Evolutionary conservation across 2,888 invertebrate species (phyloP), one percentile per base, ranked within the genome.

Genomic region (Endomychus coccineus): DNA sequence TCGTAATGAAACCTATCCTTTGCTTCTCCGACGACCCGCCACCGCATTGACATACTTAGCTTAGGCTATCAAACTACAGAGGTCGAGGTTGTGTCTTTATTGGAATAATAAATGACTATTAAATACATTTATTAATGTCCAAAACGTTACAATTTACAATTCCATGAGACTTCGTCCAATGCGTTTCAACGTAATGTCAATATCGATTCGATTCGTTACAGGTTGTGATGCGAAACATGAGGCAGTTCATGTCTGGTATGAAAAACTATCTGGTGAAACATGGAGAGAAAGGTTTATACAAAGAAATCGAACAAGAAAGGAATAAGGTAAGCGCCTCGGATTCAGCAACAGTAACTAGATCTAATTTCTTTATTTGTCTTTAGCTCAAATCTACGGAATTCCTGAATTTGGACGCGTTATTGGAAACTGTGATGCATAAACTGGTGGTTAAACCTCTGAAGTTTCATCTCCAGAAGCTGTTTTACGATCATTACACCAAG

Each of bases 241-340:
- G 95, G 1, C 94, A 95, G 64, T 97, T 96, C 62, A 94, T 96
- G 89, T 94, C 89, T 10, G 96, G 95, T 36, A 95, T 97, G 83
- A 96, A 96, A 66, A 97, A 97, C 66, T 97, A 95, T 66, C 72
- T 96, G 41, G 88, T 95, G 17, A 94, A 94, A 57, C 91, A 94
- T 55, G 95, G 95, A 11, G 95, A 96, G 61, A 81, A 86, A 43
- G 88, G 88, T 51, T 87, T 96, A 60, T 89, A 90, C 59, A 83
- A 82, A 51, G 83, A 94, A 61, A 89, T 96, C 27, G 89, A 92
- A 63, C 77, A 80, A 53, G 89, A 90, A 62, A 71, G 88, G 45
- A 73, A 77, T 36, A 85, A 86, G 71, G 83, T 83, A 67, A 56
- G 53, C 30, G 21, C 27, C 6, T n/a, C 21, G 21, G n/a, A 7